Evolutionary conservation across 1,140 invertebrate genomes (phyloP).

Genomic region (Platyscapa corneri): DNA sequence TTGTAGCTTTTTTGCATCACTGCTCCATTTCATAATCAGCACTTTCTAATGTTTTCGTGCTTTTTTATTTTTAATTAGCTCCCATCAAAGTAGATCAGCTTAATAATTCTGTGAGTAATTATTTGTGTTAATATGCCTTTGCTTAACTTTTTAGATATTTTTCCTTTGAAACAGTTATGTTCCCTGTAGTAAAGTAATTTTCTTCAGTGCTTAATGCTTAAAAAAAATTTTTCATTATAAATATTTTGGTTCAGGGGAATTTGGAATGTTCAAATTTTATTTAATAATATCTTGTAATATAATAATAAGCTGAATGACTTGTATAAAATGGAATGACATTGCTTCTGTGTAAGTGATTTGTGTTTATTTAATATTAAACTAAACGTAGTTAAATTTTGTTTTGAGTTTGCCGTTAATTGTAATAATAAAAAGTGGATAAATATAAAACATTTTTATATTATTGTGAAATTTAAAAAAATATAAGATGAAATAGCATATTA

Average conservation of each 20-base stretch:
- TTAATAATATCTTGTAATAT: too few relatives aligned
- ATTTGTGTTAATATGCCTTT: constrained; percentile 6
- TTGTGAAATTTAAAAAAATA: neutral
- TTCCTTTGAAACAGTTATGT: neutral
- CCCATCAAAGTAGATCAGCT: constrained; percentile 21
- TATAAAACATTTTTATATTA: too few relatives aligned
- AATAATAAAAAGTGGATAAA: too few relatives aligned
- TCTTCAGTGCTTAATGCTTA: neutral
- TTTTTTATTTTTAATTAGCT: constrained; percentile 21
- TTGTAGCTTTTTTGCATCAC: neutral
- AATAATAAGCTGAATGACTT: neutral
- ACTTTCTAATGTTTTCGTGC: neutral
- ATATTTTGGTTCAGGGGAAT: neutral
- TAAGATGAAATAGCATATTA: too few relatives aligned
- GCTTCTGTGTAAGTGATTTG: neutral
- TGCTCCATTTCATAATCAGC: constrained; percentile 10
- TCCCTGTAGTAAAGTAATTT: neutral
- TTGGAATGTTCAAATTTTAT: neutral
- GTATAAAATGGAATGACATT: neutral
- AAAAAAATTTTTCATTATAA: neutral
- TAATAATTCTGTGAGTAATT: constrained; percentile 24
- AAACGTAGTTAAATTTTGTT: too few relatives aligned
- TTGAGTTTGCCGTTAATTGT: too few relatives aligned
- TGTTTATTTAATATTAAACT: neutral
- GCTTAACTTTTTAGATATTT: neutral